phyloP scores from a whole-genome alignment of 2,113 vertebrate species.

The Chloroceryle aenea region DNA sequence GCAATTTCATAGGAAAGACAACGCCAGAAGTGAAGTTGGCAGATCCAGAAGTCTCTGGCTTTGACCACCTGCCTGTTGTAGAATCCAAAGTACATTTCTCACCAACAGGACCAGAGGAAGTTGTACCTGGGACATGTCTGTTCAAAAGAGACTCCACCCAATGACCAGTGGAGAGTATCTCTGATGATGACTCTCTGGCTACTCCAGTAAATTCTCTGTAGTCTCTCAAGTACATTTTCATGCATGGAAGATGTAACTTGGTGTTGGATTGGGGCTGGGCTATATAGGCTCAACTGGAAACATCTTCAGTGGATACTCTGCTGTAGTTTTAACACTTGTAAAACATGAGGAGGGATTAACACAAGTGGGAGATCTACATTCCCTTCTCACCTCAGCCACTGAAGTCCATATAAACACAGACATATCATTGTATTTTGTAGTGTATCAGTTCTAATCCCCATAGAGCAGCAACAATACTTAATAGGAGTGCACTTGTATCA shows the following conservation, averaged over 20 bases:
- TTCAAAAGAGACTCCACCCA: neutral
- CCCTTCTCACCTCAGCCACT: neutral
- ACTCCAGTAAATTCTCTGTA: neutral
- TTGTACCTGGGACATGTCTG: neutral
- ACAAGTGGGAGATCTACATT: neutral
- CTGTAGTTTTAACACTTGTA: neutral
- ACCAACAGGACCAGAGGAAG: neutral
- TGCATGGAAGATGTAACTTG: neutral
- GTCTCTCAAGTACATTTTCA: neutral
- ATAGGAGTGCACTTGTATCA: neutral
- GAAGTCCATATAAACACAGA: neutral
- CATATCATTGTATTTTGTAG: neutral
- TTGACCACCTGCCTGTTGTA: neutral
- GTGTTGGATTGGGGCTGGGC: neutral
- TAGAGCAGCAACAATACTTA: neutral
- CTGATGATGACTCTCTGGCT: neutral
- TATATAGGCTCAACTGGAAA: neutral
- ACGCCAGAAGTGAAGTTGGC: neutral
- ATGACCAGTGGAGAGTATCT: neutral
- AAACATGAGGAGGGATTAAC: neutral
- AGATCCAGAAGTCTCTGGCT: neutral
- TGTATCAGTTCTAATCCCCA: neutral
- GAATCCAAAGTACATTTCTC: neutral
- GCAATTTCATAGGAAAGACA: neutral
- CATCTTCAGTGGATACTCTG: neutral